Conservation (phyloP, 2,113 vertebrate species). For the Andinoacara biseriatus region DNA sequence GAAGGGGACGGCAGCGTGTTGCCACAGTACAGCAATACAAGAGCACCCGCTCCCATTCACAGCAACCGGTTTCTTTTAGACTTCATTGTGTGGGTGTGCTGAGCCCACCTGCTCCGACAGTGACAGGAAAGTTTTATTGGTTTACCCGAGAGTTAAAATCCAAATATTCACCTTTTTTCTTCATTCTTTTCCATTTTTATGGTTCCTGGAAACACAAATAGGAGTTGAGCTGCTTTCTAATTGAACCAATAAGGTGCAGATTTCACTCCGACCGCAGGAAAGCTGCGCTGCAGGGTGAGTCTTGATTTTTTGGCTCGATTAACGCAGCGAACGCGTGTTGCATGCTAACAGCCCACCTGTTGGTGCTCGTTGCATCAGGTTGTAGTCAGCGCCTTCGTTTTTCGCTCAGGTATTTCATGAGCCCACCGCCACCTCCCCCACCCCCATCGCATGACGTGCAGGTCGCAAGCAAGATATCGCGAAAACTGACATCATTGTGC, state of each 20-base stretch:
- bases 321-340: neutral
- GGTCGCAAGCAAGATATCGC: slow-evolving; percentile 4
- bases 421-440: slow-evolving; percentile 1
- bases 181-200: neutral
- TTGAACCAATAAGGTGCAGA: neutral
- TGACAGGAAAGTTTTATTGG: neutral
- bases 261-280: neutral
- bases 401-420: slow-evolving; percentile 54
- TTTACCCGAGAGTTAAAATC: neutral
- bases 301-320: slow-evolving; percentile 38
- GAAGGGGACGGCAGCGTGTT: neutral
- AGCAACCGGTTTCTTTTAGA: neutral
- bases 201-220: neutral
- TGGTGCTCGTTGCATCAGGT: neutral
- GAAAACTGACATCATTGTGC: neutral
- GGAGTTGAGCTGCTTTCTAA: neutral
- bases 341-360: slow-evolving; percentile 4
- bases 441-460: neutral
- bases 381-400: neutral
- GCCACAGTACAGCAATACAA: slow-evolving; percentile 42
- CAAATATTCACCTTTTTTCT: fast-evolving
- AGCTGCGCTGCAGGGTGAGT: fast-evolving
- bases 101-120: neutral
- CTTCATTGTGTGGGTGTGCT: neutral
- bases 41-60: neutral